These are phyloP conservation scores for Rhaphigaster nebulosa DNA, from an alignment of 2,888 invertebrate species.

Conservation along the genomic window DNA sequence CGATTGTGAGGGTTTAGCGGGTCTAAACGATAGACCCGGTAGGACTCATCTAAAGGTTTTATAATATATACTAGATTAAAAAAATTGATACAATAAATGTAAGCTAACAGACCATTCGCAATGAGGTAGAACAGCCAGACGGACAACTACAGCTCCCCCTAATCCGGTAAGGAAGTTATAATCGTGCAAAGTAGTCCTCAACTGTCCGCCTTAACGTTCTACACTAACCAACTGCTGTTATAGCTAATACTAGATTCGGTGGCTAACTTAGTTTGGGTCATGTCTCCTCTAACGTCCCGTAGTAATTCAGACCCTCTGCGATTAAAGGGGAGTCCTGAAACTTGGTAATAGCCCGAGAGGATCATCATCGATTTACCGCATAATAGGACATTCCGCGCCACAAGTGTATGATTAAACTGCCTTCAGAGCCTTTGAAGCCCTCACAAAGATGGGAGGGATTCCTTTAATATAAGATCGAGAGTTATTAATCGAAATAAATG, in stretches of 20 bases:
- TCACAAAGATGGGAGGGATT: neutral
- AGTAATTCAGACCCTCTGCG: neutral
- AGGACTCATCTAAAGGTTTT: too few species aligned
- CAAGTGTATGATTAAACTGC: slow-evolving; percentile 1
- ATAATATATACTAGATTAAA: too few species aligned
- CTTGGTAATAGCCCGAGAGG: neutral
- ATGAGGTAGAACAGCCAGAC: neutral
- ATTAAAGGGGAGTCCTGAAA: slow-evolving; percentile 1
- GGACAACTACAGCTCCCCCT: neutral
- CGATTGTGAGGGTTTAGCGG: too few species aligned
- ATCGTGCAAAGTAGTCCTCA: neutral
- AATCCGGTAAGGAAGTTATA: slow-evolving; percentile 9
- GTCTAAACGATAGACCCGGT: too few species aligned
- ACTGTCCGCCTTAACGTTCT: neutral
- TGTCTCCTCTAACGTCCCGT: neutral
- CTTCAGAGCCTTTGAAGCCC: neutral
- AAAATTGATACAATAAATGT: too few species aligned
- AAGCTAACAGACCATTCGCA: neutral
- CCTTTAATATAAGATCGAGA: neutral
- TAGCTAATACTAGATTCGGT: slow-evolving; percentile 18
- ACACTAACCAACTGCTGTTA: slow-evolving; percentile 20
- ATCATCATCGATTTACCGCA: slow-evolving; percentile 3
- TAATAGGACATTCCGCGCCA: slow-evolving; percentile 2
- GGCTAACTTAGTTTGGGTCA: slow-evolving; percentile 20
- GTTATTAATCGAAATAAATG: neutral